A percentile compares a stretch with the other conserved stretches of the same genome.
Conservation (phyloP, 2,888 invertebrate species). For the Pyrgus malvae region DNA sequence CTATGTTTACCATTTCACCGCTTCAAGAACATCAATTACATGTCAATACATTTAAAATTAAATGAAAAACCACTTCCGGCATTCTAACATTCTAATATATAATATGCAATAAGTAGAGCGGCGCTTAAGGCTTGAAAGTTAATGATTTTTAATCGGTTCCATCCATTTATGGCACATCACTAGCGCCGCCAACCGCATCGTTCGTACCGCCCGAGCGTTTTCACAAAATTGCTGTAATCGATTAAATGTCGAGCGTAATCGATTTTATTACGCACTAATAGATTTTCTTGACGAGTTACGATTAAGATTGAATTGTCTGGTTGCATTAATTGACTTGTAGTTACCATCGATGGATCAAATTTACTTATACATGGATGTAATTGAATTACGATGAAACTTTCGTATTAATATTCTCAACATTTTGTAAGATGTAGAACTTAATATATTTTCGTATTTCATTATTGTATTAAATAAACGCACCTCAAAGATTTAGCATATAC, state of each 20-base stretch:
- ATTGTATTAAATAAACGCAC: too few species aligned
- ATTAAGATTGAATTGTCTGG: slow-evolving; percentile 11
- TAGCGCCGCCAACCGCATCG: slow-evolving; percentile 35
- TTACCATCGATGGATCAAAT: too few species aligned
- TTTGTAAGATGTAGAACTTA: too few species aligned
- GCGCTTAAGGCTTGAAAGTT: slow-evolving; percentile 53
- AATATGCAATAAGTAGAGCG: slow-evolving; percentile 41
- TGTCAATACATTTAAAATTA: too few species aligned
- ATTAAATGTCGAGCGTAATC: slow-evolving; percentile 22
- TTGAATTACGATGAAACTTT: too few species aligned
- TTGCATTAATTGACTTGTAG: too few species aligned
- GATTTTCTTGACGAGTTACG: slow-evolving; percentile 18
- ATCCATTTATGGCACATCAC: slow-evolving; percentile 56
- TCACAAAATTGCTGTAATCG: slow-evolving; percentile 23
- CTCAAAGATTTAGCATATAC: too few species aligned
- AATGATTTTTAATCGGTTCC: slow-evolving; percentile 65
- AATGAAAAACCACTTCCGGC: background rate
- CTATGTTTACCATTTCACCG: too few species aligned
- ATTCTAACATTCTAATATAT: background rate
- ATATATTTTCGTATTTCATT: too few species aligned
- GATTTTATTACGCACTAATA: slow-evolving; percentile 26
- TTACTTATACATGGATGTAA: too few species aligned
- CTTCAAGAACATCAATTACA: too few species aligned
- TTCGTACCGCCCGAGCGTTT: slow-evolving; percentile 18
- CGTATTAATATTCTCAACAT: too few species aligned